Evolutionary conservation across 2,797 vertebrate genomes (phyloP), one percentile per base, ranked within the genome.

Genomic region (Gymnoscopelus braueri): DNA sequence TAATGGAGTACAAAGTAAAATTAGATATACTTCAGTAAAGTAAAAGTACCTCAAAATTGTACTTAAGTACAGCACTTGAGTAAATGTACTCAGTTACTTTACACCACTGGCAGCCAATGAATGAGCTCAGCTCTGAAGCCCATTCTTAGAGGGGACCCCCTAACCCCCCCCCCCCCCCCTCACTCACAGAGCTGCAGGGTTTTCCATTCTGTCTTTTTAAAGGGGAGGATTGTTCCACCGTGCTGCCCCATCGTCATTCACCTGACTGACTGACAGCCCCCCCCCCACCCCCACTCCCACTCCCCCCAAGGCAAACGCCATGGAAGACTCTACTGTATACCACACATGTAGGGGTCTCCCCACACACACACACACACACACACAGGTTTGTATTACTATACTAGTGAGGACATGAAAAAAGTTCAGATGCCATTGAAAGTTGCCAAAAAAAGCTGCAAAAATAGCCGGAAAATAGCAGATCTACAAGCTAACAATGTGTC

Each of bases 191-290:
- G 60, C 39, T 10, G 8, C 55, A 59, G 48, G 3, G 13, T 44
- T 78, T 72, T 86, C 69, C 70, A 59, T 65, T 78, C 58, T 61
- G 24, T 32, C 52, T 5, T 9, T n/a, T 32, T 63, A 63, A 69
- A 79, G 71, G 60, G 58, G 51, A 23, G 72, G 52, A 55, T 84
- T 85, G 72, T 84, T 84, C 83, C 39, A 44, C 39, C 26, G 2
- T 82, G 66, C 14, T 9, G 50, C 59, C 78, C 82, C 70, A 75
- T 72, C 48, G 53, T 58, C 24, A 12, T 64, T 67, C 32, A 80
- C 57, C 63, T 86, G 84, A 84, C 72, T 86, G 84, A 85, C 72
- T 86, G 84, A 83, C 80, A 78, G 58, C 52, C 54, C 79, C 57
- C 80, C 39, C 39, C 39, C 39, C 19, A 19, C 19, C 19, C 52